Base-by-base conservation (phyloP, 2,113 vertebrate genomes). In the Phaetusa simplex region DNA sequence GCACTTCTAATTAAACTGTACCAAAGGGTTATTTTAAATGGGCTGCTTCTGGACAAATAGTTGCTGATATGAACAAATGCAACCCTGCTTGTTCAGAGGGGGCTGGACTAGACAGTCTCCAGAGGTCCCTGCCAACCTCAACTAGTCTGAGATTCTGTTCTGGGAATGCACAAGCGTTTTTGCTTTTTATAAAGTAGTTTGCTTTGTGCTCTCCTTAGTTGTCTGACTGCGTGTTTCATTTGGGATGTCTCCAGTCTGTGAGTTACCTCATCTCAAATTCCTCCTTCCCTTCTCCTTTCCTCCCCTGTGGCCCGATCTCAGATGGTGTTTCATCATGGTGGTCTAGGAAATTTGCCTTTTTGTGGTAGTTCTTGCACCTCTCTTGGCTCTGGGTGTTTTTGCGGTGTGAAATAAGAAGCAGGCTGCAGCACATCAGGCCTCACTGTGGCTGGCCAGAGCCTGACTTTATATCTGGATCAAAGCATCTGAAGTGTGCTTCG, bases 231-330 rank as follows among this genome's bases (percentile, higher is more conserved):
- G 2, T 82, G 24, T 91, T 91, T 94, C 50, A 17, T 71, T 78
- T 94, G 50, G n/a, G 56, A 47, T 0, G 0, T 67, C 74, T 80
- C 49, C 43, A 82, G 24, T 49, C 36, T 82, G 8, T 49, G 47
- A 74, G 34, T 76, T 79, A 38, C 17, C 19, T 83, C 26, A 38
- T 71, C 21, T 88, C 42, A 74, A 66, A 84, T 78, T 85, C 42
- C 15, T 73, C 8, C 22, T 56, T 88, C 58, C n/a, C 32, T 59
- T 82, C 52, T 82, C 18, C 11, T 70, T 93, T 27, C 14, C 14
- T 64, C 47, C 0, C 1, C 42, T 65, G 27, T 29, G 12, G 34
- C 26, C 14, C 0, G 0, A 6, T 90, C 30, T 59, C 42, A 29
- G 49, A 26, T 61, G 45, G 7, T 82, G 11, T 92, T 90, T 82